These are phyloP conservation scores for Colistium nudipinnis DNA, from an alignment of 2,113 vertebrate genomes.

Conservation along the genomic window DNA sequence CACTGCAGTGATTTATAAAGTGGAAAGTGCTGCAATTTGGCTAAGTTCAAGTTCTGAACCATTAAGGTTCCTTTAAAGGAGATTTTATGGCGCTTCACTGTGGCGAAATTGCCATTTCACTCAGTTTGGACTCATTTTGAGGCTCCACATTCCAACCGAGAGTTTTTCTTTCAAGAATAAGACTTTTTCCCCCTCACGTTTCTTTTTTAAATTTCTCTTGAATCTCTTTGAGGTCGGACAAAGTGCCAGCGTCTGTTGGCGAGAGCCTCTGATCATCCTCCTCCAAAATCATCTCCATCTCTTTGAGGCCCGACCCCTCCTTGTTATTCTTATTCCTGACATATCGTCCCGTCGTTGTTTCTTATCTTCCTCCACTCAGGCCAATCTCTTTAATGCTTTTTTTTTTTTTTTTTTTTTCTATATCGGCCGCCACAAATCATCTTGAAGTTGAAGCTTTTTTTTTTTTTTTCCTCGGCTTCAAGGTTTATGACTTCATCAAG, in stretches of 20 bases:
- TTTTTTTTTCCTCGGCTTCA: constrained; percentile 9
- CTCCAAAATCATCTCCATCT: constrained; percentile 4
- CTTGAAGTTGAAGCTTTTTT: constrained; percentile 20
- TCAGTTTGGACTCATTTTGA: no score
- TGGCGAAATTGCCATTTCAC: no score
- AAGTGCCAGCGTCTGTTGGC: constrained; percentile 3
- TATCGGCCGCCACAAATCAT: constrained; percentile 6
- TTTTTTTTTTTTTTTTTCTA: no score
- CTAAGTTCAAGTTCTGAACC: no score
- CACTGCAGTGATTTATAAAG: constrained; percentile 18
- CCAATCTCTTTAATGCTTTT: constrained; percentile 15
- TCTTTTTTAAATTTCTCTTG: no score
- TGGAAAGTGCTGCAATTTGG: constrained; percentile 13
- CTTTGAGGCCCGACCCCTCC: constrained; percentile 7
- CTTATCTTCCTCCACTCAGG: constrained; percentile 16
- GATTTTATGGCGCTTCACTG: no score
- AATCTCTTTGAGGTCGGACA: not conserved
- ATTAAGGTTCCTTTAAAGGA: no score
- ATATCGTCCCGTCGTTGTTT: not conserved
- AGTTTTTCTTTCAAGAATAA: no score
- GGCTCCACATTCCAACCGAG: no score
- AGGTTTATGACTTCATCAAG: constrained; percentile 28
- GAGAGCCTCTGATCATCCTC: constrained; percentile 7
- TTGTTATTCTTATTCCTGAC: constrained; percentile 1
- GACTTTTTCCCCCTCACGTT: no score